Evolutionary conservation across 2,113 vertebrate genomes (phyloP).

Genomic region (Centropus unirufus): DNA sequence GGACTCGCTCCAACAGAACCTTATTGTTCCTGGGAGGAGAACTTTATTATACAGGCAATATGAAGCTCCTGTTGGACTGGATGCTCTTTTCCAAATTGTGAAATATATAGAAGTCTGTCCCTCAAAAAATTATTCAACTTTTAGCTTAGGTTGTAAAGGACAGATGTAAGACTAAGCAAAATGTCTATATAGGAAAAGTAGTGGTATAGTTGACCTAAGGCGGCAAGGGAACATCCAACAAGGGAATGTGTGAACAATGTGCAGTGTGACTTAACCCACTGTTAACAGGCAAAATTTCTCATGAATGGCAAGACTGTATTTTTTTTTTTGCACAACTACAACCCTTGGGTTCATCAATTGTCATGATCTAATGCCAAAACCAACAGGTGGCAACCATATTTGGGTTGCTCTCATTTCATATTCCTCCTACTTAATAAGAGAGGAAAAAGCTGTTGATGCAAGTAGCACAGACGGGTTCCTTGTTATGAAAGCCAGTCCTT

Average conservation of each 20-base stretch:
- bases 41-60: not conserved
- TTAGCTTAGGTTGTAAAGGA: not conserved
- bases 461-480: constrained; percentile 36
- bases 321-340: constrained; percentile 1
- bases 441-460: constrained; percentile 39
- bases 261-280: not conserved
- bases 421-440: constrained; percentile 67
- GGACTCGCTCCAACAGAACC: too few relatives aligned
- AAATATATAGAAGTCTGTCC: not conserved
- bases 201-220: not conserved
- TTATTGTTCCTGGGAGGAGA: too few relatives aligned
- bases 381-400: constrained; percentile 68
- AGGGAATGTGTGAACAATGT: not conserved
- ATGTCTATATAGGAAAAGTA: not conserved
- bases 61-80: not conserved
- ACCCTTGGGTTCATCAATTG: constrained; percentile 4
- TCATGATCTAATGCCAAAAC: constrained; percentile 30
- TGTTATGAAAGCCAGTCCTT: constrained; percentile 49
- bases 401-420: constrained; percentile 43
- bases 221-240: not conserved
- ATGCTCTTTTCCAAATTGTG: not conserved
- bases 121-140: not conserved
- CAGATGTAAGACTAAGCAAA: not conserved
- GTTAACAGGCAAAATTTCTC: not conserved
- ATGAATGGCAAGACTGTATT: constrained; percentile 54